Conservation (phyloP, 2,888 invertebrate genomes). For the Dexiosoma caninum region DNA sequence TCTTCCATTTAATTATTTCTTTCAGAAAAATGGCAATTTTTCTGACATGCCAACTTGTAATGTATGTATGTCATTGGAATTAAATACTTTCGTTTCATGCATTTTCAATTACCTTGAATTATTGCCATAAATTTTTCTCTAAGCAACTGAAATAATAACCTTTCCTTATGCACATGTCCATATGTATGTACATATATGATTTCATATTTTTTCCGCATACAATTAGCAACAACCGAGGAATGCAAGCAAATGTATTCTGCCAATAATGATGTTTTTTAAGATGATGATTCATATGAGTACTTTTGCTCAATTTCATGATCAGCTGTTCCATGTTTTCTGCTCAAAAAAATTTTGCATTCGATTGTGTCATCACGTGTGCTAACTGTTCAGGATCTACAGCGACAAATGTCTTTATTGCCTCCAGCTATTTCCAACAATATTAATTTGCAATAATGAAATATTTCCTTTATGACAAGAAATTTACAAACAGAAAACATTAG, state of each 20-base stretch:
- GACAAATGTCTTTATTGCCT: no score
- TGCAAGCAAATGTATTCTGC: background rate
- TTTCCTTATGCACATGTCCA: background rate
- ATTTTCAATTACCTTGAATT: conserved; percentile 47
- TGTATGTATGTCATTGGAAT: conserved; percentile 65
- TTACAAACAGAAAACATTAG: no score
- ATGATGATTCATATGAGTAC: conserved; percentile 58
- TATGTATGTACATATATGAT: no score
- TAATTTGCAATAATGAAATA: no score
- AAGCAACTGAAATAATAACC: background rate
- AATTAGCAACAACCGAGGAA: conserved; percentile 15
- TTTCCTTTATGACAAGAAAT: no score
- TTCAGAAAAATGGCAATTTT: background rate
- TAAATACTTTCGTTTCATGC: conserved; percentile 56
- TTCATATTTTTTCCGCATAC: background rate
- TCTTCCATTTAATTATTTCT: no score
- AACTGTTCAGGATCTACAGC: no score
- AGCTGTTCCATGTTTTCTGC: conserved; percentile 41
- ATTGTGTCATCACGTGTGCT: conserved; percentile 54
- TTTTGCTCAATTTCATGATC: conserved; percentile 53
- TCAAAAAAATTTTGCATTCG: background rate
- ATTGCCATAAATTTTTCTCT: conserved; percentile 23
- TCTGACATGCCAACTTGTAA: background rate
- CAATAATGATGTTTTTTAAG: conserved; percentile 1
- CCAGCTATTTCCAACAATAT: no score